A percentile compares a stretch with the other conserved stretches of the same genome.
Evolutionary conservation across 2,797 vertebrate genomes (phyloP).

Genomic region (Arremon aurantiirostris): DNA sequence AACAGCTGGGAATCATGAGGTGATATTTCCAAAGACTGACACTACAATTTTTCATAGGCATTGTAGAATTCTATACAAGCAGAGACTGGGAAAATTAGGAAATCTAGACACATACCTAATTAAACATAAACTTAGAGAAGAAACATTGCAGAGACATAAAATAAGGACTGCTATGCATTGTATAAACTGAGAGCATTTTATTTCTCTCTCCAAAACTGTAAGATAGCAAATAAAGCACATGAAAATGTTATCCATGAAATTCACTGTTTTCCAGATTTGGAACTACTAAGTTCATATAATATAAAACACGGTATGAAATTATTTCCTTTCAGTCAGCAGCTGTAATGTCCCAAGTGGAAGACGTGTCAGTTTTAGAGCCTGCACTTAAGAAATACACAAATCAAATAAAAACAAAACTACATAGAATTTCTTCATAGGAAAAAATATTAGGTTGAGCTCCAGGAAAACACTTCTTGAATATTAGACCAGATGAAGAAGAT

Average conservation of each 20-base stretch:
- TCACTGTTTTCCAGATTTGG: not conserved
- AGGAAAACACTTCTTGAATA: not conserved
- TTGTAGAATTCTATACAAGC: not conserved
- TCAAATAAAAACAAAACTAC: not conserved
- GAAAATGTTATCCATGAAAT: not conserved
- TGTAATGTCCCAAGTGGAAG: not conserved
- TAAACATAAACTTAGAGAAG: not conserved
- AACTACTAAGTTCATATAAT: not conserved
- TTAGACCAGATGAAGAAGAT: not conserved
- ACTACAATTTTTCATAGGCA: not conserved
- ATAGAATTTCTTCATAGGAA: not conserved
- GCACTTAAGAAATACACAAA: not conserved
- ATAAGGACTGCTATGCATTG: not conserved
- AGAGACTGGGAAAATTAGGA: not conserved
- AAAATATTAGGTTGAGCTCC: not conserved
- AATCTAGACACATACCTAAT: not conserved
- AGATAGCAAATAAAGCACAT: not conserved
- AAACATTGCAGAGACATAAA: not conserved
- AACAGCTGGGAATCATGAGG: not conserved
- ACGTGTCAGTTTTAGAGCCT: not conserved
- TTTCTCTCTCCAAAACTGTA: not conserved
- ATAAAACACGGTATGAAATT: not conserved
- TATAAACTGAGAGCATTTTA: not conserved
- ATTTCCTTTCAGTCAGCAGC: not conserved
- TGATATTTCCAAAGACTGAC: not conserved